phyloP scores from a whole-genome alignment of 2,113 vertebrate genomes.

The Rhinoderma darwinii region DNA sequence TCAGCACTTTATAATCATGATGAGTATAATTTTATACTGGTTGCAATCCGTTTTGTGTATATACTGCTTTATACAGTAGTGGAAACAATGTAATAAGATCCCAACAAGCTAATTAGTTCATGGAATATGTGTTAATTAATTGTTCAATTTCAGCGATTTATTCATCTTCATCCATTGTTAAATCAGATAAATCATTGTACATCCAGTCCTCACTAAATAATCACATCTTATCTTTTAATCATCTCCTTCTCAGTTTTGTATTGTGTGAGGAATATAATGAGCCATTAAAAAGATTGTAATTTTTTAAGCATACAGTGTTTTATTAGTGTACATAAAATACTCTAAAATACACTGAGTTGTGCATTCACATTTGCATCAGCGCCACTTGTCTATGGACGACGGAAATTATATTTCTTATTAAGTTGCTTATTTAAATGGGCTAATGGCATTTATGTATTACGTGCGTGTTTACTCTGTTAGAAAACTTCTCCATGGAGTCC shows the following conservation, averaged over 20 bases:
- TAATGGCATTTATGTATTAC: not conserved
- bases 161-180: not conserved
- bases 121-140: not conserved
- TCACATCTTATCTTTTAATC: not conserved
- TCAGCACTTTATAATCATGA: not conserved
- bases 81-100: not conserved
- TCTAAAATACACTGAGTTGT: not conserved
- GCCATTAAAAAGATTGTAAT: not conserved
- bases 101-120: not conserved
- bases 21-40: not conserved
- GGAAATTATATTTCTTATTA: not conserved
- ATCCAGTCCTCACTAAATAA: not conserved
- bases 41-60: not conserved
- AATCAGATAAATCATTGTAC: not conserved
- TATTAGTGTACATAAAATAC: not conserved
- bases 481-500: too few species aligned
- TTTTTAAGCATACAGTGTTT: not conserved
- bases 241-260: not conserved
- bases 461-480: too few species aligned
- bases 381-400: not conserved
- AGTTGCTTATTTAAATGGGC: not conserved
- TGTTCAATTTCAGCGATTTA: not conserved
- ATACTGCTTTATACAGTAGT: not conserved
- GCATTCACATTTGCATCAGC: not conserved
- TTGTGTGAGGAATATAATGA: not conserved